Percentiles rank a stretch among this genome's conserved stretches.
Evolutionary conservation across 2,888 invertebrate species (phyloP).

Genomic region (Hedya salicella): DNA sequence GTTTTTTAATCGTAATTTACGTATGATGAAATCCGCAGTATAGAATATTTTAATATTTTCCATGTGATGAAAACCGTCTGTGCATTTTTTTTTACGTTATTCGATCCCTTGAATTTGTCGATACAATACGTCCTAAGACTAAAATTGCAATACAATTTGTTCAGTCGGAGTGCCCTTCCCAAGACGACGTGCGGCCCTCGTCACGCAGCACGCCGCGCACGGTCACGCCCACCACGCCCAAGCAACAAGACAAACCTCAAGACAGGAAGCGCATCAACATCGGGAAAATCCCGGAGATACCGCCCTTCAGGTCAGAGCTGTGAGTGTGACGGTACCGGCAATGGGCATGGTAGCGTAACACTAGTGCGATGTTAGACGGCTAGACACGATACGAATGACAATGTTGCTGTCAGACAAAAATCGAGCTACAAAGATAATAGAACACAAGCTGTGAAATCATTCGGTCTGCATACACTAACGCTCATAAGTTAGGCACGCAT

Average conservation of each 20-base stretch:
- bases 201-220: slow-evolving; percentile 62
- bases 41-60: too few species aligned
- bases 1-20: too few species aligned
- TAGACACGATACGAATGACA: neutral
- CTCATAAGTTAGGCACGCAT: too few species aligned
- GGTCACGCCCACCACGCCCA: slow-evolving; percentile 70
- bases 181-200: slow-evolving; percentile 69
- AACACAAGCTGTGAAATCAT: too few species aligned
- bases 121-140: too few species aligned
- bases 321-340: slow-evolving; percentile 46
- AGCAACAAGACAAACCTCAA: slow-evolving; percentile 52
- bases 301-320: slow-evolving; percentile 72
- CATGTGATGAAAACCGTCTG: too few species aligned
- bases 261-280: slow-evolving; percentile 71
- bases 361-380: neutral
- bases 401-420: too few species aligned
- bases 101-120: too few species aligned
- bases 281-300: slow-evolving; percentile 82
- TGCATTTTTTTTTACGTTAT: too few species aligned
- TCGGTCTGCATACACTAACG: too few species aligned
- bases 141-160: neutral
- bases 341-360: slow-evolving; percentile 15
- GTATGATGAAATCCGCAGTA: too few species aligned
- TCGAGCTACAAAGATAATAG: too few species aligned
- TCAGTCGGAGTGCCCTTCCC: slow-evolving; percentile 73